A percentile compares a stretch with the other conserved stretches of the same genome.
Evolutionary conservation across 2,888 invertebrate genomes (phyloP).

Genomic region (Lycocerus yunnanus): DNA sequence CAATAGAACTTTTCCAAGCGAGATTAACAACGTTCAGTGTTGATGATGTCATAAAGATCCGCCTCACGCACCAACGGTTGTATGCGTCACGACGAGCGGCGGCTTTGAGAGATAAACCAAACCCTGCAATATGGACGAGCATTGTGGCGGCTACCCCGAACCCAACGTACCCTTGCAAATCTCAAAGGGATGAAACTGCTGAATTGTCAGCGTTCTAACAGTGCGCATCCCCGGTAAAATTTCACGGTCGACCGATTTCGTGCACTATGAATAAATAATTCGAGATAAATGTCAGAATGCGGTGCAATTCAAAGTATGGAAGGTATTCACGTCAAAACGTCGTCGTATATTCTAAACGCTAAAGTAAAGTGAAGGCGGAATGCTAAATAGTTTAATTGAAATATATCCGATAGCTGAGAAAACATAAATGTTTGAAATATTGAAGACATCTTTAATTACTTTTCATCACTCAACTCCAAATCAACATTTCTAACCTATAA

Average conservation of each 20-base stretch:
- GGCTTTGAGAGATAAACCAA: conserved; percentile 40
- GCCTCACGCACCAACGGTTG: conserved; percentile 37
- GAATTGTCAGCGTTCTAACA: conserved; percentile 27
- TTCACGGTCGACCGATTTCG: conserved; percentile 21
- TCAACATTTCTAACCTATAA: neutral
- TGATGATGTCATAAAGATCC: conserved; percentile 44
- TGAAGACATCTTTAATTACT: neutral
- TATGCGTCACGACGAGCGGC: conserved; percentile 44
- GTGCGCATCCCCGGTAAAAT: conserved; percentile 26
- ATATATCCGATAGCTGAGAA: conserved; percentile 1
- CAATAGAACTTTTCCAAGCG: conserved; percentile 37
- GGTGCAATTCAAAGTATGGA: conserved; percentile 21
- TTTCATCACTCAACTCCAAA: neutral
- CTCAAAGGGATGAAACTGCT: conserved; percentile 28
- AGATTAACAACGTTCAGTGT: conserved; percentile 44
- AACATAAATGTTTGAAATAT: neutral
- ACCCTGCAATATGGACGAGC: conserved; percentile 25
- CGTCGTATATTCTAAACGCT: conserved; percentile 8
- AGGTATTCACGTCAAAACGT: conserved; percentile 15
- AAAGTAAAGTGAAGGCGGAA: conserved; percentile 8
- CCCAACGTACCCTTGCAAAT: conserved; percentile 20
- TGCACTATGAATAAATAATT: conserved; percentile 29
- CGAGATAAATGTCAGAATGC: conserved; percentile 23
- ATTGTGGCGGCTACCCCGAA: conserved; percentile 18
- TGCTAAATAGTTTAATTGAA: conserved; percentile 16